These are phyloP conservation scores for Argyresthia albistria DNA, from an alignment of 2,888 invertebrate genomes.

Conservation along the genomic window DNA sequence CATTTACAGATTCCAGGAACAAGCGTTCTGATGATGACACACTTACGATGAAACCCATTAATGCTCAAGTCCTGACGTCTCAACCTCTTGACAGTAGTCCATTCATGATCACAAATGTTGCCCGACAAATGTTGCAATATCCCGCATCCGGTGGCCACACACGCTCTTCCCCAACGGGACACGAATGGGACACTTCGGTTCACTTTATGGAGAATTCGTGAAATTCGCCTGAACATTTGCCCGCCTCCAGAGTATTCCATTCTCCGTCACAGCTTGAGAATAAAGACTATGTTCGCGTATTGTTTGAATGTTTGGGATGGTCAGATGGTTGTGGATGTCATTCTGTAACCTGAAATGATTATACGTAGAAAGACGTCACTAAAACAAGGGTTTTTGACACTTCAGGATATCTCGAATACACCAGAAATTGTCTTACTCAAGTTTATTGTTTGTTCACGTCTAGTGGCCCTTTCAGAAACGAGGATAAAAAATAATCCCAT, in stretches of 20 bases:
- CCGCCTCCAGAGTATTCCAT: slow-evolving; percentile 16
- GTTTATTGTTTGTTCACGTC: too few species aligned
- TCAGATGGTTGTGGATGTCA: background rate
- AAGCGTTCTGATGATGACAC: background rate
- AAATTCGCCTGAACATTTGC: slow-evolving; percentile 36
- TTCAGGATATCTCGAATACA: too few species aligned
- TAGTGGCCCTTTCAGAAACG: too few species aligned
- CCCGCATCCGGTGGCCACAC: slow-evolving; percentile 52
- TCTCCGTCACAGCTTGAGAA: background rate
- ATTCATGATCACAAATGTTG: slow-evolving; percentile 2
- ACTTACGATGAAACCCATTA: too few species aligned
- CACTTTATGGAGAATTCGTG: slow-evolving; percentile 39
- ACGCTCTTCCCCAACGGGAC: slow-evolving; percentile 34
- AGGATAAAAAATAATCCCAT: too few species aligned
- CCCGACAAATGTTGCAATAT: background rate
- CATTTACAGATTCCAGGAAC: background rate
- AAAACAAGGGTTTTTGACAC: too few species aligned
- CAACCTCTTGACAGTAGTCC: background rate
- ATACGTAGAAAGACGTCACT: slow-evolving; percentile 4
- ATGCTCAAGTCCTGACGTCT: background rate
- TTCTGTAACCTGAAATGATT: slow-evolving; percentile 1
- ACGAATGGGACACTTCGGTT: slow-evolving; percentile 9
- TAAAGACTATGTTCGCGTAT: background rate
- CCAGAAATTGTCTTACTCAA: too few species aligned
- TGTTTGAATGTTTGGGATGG: background rate